Evolutionary conservation across 1,140 invertebrate genomes (phyloP), one percentile per base, ranked within the genome.

Genomic region (Oncopodura yosiiana): DNA sequence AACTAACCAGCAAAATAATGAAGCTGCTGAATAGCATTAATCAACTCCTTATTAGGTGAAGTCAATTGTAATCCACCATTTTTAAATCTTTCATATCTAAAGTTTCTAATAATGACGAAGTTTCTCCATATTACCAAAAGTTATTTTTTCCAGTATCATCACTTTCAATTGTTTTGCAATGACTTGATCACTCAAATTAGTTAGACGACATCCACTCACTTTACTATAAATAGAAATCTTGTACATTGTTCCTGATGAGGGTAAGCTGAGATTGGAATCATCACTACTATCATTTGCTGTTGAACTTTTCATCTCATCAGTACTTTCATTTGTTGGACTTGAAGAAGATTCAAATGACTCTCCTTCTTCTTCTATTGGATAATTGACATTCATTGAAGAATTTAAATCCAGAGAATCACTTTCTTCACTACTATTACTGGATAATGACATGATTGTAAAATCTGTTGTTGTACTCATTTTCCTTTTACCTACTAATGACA

Each of bases 211-310:
- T n/a, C 54, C 54, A 23, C 44, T 50, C 1, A 56, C 54, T 50
- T 56, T 56, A 26, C 44, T 49, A 39, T 56, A 56, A 41, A 56
- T 56, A 34, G 54, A 56, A 29, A 56, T 56, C 50, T 56, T 56
- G 38, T 55, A 16, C 12, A 46, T 18, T 30, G 34, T 46, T 5
- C 34, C 44, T 34, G 30, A 27, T 3, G 44, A 32, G 44, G 30
- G 44, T n/a, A n/a, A n/a, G n/a, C n/a, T n/a, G n/a, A n/a, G n/a
- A n/a, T n/a, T n/a, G n/a, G n/a, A n/a, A n/a, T n/a, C n/a, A n/a
- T n/a, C n/a, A n/a, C n/a, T n/a, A n/a, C n/a, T n/a, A n/a, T n/a
- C n/a, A n/a, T n/a, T n/a, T n/a, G n/a, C n/a, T n/a, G n/a, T n/a
- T n/a, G n/a, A n/a, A n/a, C n/a, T n/a, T n/a, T n/a, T n/a, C n/a